Percentiles rank a stretch among this genome's conserved stretches.
These are phyloP conservation scores for Drosophila infuscata DNA, from an alignment of 2,888 invertebrate genomes.

Conservation along the genomic window DNA sequence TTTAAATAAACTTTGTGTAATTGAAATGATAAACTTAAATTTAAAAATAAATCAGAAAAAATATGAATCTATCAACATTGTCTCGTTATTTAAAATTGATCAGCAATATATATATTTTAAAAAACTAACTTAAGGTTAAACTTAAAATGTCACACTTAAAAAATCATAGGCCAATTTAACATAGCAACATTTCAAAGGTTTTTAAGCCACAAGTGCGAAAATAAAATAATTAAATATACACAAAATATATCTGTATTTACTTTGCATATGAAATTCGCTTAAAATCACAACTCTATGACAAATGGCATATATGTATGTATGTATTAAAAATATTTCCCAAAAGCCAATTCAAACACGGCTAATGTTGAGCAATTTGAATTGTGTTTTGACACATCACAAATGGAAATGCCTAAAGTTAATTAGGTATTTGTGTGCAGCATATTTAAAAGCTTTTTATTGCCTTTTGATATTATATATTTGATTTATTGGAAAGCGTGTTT, in stretches of 20 bases:
- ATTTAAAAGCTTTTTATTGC: not conserved
- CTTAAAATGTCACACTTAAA: not conserved
- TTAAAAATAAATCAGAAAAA: not conserved
- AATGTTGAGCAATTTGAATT: not conserved
- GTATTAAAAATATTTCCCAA: not conserved
- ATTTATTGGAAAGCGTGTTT: not conserved
- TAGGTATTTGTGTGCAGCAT: not conserved
- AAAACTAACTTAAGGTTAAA: not conserved
- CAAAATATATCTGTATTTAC: not conserved
- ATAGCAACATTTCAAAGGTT: not conserved
- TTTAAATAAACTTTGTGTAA: not conserved
- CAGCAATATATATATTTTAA: not conserved
- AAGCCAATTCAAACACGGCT: not conserved
- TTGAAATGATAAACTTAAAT: not conserved
- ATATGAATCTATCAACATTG: not conserved
- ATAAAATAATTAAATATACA: not conserved
- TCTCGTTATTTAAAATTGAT: not conserved
- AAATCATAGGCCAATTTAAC: not conserved
- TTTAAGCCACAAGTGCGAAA: not conserved
- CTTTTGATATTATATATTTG: slow-evolving; percentile 4
- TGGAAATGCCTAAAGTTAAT: not conserved
- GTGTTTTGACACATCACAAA: not conserved
- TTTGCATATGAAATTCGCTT: not conserved
- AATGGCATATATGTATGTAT: not conserved
- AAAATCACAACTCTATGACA: not conserved